Evolutionary conservation across 2,888 invertebrate species (phyloP).

Genomic region (Drosophila stalkeri): DNA sequence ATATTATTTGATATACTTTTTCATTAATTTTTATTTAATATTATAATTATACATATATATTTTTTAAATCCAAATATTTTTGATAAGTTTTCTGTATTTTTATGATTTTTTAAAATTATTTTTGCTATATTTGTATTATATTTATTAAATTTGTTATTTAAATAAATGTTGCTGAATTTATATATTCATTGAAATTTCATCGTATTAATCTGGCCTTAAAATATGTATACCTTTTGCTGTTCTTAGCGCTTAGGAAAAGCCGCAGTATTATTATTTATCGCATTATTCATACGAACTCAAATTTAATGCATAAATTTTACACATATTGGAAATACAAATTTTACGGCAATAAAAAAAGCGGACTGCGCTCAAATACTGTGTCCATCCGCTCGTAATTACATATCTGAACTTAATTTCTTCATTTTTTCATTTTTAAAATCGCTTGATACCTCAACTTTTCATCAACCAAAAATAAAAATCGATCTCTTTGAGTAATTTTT

Average conservation of each 20-base stretch:
- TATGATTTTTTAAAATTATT: no score
- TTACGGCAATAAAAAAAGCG: not conserved
- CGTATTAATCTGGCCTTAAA: not conserved
- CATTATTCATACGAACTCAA: not conserved
- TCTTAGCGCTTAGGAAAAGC: not conserved
- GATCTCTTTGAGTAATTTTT: conserved; percentile 38
- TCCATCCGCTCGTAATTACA: conserved; percentile 4
- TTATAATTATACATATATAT: no score
- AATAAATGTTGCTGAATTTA: not conserved
- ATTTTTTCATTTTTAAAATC: conserved; percentile 14
- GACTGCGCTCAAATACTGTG: not conserved
- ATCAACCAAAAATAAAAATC: conserved; percentile 28
- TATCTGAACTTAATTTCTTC: conserved; percentile 1
- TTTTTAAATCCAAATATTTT: no score
- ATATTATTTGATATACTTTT: no score
- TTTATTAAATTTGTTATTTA: not conserved
- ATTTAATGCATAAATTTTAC: not conserved
- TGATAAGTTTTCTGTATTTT: no score
- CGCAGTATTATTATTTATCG: not conserved
- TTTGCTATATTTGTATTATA: not conserved
- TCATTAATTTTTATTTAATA: no score
- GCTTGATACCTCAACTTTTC: not conserved
- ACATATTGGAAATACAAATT: not conserved
- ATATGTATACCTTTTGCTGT: not conserved
- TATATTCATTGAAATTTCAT: not conserved